Base-by-base conservation (phyloP, 2,113 vertebrate species). In the Ptyas mucosa region DNA sequence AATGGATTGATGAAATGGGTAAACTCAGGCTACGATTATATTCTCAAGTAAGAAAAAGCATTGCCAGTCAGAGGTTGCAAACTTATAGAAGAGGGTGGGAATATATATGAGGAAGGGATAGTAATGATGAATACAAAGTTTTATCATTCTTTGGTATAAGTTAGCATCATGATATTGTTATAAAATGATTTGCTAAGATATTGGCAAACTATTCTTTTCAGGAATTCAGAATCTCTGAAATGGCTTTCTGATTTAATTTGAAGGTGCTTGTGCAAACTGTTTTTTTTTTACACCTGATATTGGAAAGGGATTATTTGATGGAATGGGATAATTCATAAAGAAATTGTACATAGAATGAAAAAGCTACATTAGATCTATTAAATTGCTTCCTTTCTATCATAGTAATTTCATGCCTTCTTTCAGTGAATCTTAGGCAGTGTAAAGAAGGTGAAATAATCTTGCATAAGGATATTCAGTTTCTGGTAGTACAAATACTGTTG, bases 401-500 rank as follows among this genome's bases (percentile, higher is more conserved):
- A 43, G 54, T 58, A 29, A 7, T 57, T 89, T 85, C 85, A 14
- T 89, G n/a, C 21, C 61, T 81, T 15, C 12, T 58, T 26, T 88
- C 21, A 43, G 26, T 12, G 7, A 26, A 81, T 39, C 52, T 39
- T 91, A 52, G 34, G 61, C 58, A 46, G 15, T 24, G 29, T 15
- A 46, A 57, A 81, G 26, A 87, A 91, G 55, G 0, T 0, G 26
- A 57, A 53, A 88, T 46, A 94, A 88, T 18, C 69, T 61, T 91
- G 90, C 90, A 93, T 91, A 61, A 91, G 94, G 51, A 94, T 92
- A 23, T 91, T 54, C 64, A 5, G 75, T 81, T 23, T 90, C 53
- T 91, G 64, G 29, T 85, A 88, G 53, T 46, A 89, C 24, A 58
- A 61, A 23, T 51, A n/a, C 9, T 46, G 51, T 49, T 69, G 3